phyloP scores from a whole-genome alignment of 2,888 invertebrate species.

The Catocala nupta region DNA sequence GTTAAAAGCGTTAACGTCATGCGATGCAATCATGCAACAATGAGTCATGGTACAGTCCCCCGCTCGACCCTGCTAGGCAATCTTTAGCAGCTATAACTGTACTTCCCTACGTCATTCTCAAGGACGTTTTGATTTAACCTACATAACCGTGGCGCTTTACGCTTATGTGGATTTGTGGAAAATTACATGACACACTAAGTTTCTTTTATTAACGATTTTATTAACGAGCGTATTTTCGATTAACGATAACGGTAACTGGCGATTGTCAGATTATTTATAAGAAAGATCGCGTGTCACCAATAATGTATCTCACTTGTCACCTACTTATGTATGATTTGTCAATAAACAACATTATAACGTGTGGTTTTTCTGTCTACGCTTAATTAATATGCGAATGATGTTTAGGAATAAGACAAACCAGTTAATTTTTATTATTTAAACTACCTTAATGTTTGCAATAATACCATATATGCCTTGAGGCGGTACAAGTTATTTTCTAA shows the following conservation, averaged over 20 bases:
- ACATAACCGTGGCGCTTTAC: slow-evolving; percentile 41
- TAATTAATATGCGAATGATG: no score
- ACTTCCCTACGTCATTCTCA: slow-evolving; percentile 59
- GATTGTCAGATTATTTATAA: slow-evolving; percentile 27
- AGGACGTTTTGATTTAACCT: slow-evolving; percentile 58
- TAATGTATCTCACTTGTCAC: slow-evolving; percentile 8
- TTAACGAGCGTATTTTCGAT: slow-evolving; percentile 42
- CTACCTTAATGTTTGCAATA: no score
- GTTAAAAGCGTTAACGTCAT: slow-evolving; percentile 73
- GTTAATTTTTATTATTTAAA: no score
- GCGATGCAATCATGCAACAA: slow-evolving; percentile 67
- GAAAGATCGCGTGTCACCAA: slow-evolving; percentile 24
- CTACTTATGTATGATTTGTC: neutral
- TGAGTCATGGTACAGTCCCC: slow-evolving; percentile 52
- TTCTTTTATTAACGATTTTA: slow-evolving; percentile 30
- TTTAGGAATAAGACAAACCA: no score
- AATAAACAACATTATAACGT: slow-evolving; percentile 2
- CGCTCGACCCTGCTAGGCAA: slow-evolving; percentile 36
- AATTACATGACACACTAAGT: slow-evolving; percentile 23
- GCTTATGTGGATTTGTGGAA: slow-evolving; percentile 42
- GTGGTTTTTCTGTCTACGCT: no score
- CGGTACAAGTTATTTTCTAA: no score
- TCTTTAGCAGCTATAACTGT: slow-evolving; percentile 50
- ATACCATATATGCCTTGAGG: no score
- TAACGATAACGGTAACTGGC: slow-evolving; percentile 39